These are phyloP conservation scores for Cryptomyrus ogoouensis DNA, from an alignment of 2,113 vertebrate genomes.

Conservation along the genomic window DNA sequence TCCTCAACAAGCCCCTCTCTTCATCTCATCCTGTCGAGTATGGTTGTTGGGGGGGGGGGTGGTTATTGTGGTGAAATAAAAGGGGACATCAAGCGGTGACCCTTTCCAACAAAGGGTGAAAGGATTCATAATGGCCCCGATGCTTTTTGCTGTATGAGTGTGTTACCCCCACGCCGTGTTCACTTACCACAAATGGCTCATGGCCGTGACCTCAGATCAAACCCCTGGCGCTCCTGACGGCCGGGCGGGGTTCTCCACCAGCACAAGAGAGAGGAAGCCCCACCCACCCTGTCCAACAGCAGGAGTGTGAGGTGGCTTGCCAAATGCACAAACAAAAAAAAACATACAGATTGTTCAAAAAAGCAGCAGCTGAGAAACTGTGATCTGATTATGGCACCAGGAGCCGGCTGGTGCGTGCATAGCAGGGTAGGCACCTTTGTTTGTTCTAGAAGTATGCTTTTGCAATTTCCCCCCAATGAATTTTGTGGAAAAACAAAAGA, in stretches of 20 bases:
- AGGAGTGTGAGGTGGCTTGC: background rate
- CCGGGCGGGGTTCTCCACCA: background rate
- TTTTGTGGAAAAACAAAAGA: background rate
- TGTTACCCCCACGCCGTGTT: background rate
- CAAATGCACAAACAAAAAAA: background rate
- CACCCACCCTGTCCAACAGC: background rate
- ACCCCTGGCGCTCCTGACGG: background rate
- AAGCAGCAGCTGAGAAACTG: background rate
- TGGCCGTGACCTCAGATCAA: background rate
- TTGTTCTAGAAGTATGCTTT: background rate
- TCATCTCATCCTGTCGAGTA: background rate
- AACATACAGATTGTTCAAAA: background rate
- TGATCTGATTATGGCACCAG: background rate
- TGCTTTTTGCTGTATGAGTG: conserved; percentile 3
- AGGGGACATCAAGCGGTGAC: background rate
- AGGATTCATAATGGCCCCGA: background rate
- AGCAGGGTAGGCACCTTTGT: background rate
- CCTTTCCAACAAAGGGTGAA: conserved; percentile 7
- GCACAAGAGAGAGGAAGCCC: background rate
- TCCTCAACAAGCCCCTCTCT: background rate
- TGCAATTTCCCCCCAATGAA: background rate
- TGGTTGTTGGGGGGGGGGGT: background rate
- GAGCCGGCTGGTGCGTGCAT: background rate
- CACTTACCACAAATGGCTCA: background rate
- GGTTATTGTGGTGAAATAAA: background rate